phyloP scores from a whole-genome alignment of 2,113 vertebrate species.

The Microtus richardsoni region DNA sequence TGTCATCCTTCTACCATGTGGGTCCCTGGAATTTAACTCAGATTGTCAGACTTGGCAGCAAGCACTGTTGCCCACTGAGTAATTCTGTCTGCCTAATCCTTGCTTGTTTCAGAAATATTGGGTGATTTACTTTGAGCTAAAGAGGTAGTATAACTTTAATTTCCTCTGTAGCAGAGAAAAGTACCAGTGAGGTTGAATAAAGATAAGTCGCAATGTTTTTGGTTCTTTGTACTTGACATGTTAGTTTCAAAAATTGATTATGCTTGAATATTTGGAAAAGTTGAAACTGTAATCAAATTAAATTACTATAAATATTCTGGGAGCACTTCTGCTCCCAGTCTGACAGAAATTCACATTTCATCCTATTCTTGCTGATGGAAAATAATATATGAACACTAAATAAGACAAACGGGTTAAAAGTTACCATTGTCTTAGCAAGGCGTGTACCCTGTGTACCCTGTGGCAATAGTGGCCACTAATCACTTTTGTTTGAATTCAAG shows the following conservation, averaged over 20 bases:
- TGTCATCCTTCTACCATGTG: neutral
- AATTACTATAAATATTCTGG: neutral
- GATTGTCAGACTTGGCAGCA: neutral
- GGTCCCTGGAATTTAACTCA: neutral
- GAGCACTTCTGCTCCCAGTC: neutral
- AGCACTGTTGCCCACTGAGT: neutral
- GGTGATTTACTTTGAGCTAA: neutral
- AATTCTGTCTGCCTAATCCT: neutral
- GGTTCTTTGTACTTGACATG: neutral
- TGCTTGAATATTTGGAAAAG: neutral
- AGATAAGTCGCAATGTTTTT: neutral
- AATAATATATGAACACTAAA: neutral
- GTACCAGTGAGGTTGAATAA: neutral
- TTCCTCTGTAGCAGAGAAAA: neutral
- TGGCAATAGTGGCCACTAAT: neutral
- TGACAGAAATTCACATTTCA: neutral
- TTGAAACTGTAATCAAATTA: neutral
- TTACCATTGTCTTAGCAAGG: neutral
- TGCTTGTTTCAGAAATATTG: neutral
- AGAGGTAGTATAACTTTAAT: neutral
- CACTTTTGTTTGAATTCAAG: neutral
- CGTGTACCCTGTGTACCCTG: neutral
- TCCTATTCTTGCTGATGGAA: neutral
- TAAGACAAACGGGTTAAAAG: neutral
- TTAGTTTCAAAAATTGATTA: neutral